A percentile compares a stretch with the other conserved stretches of the same genome.
Evolutionary conservation across 2,888 invertebrate species (phyloP).

Genomic region (Polyommatus iphigenia): DNA sequence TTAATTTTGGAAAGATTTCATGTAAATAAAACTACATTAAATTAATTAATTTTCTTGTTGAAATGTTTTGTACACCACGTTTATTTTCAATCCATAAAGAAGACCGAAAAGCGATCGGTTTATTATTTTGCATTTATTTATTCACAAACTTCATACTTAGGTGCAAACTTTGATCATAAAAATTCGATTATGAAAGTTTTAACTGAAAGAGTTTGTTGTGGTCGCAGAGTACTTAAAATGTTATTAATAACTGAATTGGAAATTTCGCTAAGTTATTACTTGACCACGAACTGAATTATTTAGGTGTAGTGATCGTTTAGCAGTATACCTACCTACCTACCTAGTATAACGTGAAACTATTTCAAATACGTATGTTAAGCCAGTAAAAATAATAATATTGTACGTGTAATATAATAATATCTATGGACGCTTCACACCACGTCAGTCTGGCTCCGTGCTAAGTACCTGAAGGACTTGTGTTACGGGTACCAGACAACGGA

Average conservation of each 20-base stretch:
- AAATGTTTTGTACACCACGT: background rate
- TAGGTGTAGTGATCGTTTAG: background rate
- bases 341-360: too few relatives aligned
- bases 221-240: background rate
- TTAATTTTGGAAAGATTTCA: too few relatives aligned
- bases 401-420: too few relatives aligned
- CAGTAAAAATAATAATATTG: too few relatives aligned
- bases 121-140: constrained; percentile 40
- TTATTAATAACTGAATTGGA: background rate
- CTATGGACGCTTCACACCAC: too few relatives aligned
- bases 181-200: constrained; percentile 40
- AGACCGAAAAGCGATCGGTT: constrained; percentile 26
- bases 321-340: too few relatives aligned
- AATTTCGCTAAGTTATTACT: background rate
- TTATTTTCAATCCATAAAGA: constrained; percentile 9
- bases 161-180: constrained; percentile 40
- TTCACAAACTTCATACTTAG: constrained; percentile 39
- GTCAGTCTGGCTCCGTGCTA: too few relatives aligned
- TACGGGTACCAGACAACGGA: too few relatives aligned
- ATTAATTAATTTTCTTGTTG: background rate
- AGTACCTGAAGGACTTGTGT: too few relatives aligned
- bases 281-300: background rate
- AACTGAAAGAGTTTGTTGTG: constrained; percentile 41
- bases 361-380: too few relatives aligned
- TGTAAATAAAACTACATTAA: too few relatives aligned